These are phyloP conservation scores for Dasypus novemcinctus DNA, from an alignment of 2,113 vertebrate species.

Conservation along the genomic window DNA sequence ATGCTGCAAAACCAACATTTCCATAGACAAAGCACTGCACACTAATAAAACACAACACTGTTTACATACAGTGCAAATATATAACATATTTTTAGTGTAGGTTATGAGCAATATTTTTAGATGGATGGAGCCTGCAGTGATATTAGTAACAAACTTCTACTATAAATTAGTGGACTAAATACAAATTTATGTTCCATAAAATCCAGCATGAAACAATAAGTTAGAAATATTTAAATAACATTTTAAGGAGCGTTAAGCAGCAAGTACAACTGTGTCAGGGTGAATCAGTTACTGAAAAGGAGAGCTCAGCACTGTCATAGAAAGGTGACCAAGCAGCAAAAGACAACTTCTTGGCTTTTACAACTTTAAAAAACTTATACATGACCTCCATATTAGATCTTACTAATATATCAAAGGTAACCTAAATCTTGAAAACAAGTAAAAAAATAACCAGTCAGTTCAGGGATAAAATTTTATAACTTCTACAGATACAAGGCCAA, in stretches of 20 bases:
- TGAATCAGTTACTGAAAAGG: slow-evolving; percentile 48
- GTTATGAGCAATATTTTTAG: slow-evolving; percentile 80
- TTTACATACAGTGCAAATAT: slow-evolving; percentile 74
- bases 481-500: slow-evolving; percentile 5
- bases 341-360: background rate
- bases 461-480: background rate
- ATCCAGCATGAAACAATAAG: slow-evolving; percentile 76
- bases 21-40: slow-evolving; percentile 69
- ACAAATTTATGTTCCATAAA: slow-evolving; percentile 81
- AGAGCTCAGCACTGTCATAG: background rate
- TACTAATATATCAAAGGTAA: background rate
- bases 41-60: slow-evolving; percentile 77
- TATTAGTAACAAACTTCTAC: slow-evolving; percentile 78
- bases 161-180: slow-evolving; percentile 79
- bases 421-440: background rate
- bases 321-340: background rate
- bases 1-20: slow-evolving; percentile 63
- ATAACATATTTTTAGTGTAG: slow-evolving; percentile 76
- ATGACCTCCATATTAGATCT: background rate
- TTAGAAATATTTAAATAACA: slow-evolving; percentile 80
- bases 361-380: background rate
- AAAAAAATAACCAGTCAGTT: background rate
- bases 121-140: slow-evolving; percentile 75
- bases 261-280: slow-evolving; percentile 57
- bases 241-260: slow-evolving; percentile 71